Conservation (phyloP, 2,113 vertebrate species). For the Pterocles orientalis region DNA sequence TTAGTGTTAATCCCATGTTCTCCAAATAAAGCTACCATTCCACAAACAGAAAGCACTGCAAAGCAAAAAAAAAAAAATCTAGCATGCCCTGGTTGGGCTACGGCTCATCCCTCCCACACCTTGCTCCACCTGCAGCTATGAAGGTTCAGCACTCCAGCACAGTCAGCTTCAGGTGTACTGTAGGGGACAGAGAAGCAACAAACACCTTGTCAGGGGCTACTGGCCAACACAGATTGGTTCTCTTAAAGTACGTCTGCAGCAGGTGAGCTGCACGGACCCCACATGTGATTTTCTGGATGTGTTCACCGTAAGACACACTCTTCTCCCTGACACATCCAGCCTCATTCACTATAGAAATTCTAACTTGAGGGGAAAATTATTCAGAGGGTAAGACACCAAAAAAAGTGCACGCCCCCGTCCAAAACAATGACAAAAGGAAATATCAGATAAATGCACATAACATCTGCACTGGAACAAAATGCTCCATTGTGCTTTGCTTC, state of each 20-base stretch:
- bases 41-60: background rate
- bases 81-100: background rate
- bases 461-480: background rate
- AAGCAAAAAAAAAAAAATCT: background rate
- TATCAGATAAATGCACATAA: background rate
- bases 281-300: background rate
- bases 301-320: background rate
- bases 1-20: background rate
- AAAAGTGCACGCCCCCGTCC: background rate
- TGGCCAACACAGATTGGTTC: background rate
- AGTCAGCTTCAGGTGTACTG: background rate
- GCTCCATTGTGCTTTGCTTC: background rate
- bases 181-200: background rate
- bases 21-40: background rate
- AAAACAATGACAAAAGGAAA: background rate
- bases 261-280: background rate
- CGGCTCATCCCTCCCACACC: background rate
- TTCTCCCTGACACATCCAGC: background rate
- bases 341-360: background rate
- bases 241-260: background rate
- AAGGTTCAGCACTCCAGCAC: background rate
- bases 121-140: background rate
- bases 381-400: background rate
- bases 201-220: background rate
- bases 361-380: background rate